phyloP scores from a whole-genome alignment of 2,888 invertebrate species.

The Melipona beecheii region DNA sequence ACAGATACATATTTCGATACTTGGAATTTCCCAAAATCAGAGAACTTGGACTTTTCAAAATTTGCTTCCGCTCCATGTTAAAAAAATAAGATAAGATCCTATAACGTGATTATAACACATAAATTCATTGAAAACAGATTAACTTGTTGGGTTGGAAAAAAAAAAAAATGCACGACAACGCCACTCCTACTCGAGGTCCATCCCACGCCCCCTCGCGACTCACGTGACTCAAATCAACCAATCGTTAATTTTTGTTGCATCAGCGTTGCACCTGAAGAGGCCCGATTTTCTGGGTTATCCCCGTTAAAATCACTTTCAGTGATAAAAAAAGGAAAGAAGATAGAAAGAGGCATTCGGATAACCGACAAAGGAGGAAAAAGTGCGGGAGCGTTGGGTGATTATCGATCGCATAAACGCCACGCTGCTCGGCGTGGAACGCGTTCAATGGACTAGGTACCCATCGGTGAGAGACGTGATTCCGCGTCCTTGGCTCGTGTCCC shows the following conservation, averaged over 20 bases:
- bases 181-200: too few relatives aligned
- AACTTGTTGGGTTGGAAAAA: not conserved
- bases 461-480: slow-evolving; percentile 33
- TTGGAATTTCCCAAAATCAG: too few relatives aligned
- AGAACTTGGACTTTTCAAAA: too few relatives aligned
- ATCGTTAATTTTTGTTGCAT: not conserved
- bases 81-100: too few relatives aligned
- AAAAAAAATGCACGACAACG: not conserved
- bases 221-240: too few relatives aligned
- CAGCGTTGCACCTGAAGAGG: too few relatives aligned
- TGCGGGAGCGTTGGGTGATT: slow-evolving; percentile 15
- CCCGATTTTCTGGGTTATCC: too few relatives aligned
- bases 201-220: too few relatives aligned
- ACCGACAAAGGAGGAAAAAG: slow-evolving; percentile 4
- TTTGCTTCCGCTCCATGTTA: too few relatives aligned
- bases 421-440: not conserved
- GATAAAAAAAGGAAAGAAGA: not conserved
- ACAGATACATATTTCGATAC: too few relatives aligned
- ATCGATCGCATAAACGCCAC: slow-evolving; percentile 27
- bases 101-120: too few relatives aligned
- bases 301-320: not conserved
- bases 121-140: too few relatives aligned
- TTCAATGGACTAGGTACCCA: slow-evolving; percentile 1
- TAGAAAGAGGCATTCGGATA: not conserved
- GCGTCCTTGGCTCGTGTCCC: slow-evolving; percentile 14